These are phyloP conservation scores for Enhydra lutris DNA, from an alignment of 2,113 vertebrate genomes.

Conservation along the genomic window DNA sequence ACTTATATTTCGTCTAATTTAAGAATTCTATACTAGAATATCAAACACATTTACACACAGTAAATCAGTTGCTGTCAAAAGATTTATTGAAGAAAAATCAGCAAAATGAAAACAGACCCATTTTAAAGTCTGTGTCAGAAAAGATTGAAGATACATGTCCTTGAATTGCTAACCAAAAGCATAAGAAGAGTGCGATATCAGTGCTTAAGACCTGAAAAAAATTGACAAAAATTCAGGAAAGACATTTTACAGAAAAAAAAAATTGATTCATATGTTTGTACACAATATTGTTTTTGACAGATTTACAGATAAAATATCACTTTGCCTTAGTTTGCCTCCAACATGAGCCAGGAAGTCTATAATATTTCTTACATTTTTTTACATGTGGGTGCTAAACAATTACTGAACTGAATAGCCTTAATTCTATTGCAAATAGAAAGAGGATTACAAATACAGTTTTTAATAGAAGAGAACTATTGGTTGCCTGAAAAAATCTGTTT, in stretches of 20 bases:
- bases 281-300: constrained; percentile 2
- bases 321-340: constrained; percentile 24
- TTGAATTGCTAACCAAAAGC: constrained; percentile 35
- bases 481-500: neutral
- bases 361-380: neutral
- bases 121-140: constrained; percentile 33
- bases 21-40: neutral
- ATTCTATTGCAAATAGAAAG: neutral
- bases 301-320: constrained; percentile 5
- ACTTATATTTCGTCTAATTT: neutral
- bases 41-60: neutral
- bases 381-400: neutral
- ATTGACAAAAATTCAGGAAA: constrained; percentile 51
- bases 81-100: constrained; percentile 69
- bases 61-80: constrained; percentile 34
- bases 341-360: neutral
- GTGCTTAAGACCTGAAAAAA: constrained; percentile 63
- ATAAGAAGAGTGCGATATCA: neutral
- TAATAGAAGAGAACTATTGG: neutral
- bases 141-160: constrained; percentile 11
- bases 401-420: neutral
- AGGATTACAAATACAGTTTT: neutral
- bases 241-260: constrained; percentile 32
- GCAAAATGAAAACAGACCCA: constrained; percentile 29
- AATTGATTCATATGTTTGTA: neutral